phyloP scores from a whole-genome alignment of 2,113 vertebrate genomes.

The Burhinus bistriatus region DNA sequence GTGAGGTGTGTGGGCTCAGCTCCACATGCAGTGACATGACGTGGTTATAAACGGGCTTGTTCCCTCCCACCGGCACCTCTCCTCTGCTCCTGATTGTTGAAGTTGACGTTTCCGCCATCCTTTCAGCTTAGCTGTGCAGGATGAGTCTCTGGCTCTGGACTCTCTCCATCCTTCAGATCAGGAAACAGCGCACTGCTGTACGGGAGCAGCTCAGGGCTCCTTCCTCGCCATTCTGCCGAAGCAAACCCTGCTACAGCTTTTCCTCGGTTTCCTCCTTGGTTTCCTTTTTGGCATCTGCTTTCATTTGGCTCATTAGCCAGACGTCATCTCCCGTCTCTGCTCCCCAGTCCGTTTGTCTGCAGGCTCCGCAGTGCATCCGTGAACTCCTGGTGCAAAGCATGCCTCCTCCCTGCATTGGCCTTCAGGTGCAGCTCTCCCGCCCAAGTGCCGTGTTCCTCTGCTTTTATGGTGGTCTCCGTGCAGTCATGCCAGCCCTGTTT shows the following conservation, averaged over 20 bases:
- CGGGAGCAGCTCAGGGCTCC: fast-evolving
- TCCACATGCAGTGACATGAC: background rate
- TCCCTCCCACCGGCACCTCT: background rate
- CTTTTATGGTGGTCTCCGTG: background rate
- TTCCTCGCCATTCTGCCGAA: background rate
- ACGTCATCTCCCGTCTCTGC: background rate
- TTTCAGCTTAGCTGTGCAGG: background rate
- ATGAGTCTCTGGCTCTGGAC: background rate
- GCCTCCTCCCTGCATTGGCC: background rate
- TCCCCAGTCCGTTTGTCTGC: background rate
- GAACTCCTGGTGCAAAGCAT: background rate
- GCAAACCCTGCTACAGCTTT: background rate
- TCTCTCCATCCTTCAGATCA: background rate
- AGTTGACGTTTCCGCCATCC: background rate
- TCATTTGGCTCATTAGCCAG: background rate
- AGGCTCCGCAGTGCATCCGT: fast-evolving
- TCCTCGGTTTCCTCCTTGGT: background rate
- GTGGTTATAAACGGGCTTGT: background rate
- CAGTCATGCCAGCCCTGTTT: background rate
- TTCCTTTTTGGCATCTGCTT: background rate
- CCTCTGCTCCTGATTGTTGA: fast-evolving
- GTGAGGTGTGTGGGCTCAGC: background rate
- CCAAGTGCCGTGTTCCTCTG: fast-evolving
- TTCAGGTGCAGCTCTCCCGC: background rate
- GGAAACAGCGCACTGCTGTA: background rate